Evolutionary conservation across 2,888 invertebrate genomes (phyloP).

Genomic region (Laothoe populi): DNA sequence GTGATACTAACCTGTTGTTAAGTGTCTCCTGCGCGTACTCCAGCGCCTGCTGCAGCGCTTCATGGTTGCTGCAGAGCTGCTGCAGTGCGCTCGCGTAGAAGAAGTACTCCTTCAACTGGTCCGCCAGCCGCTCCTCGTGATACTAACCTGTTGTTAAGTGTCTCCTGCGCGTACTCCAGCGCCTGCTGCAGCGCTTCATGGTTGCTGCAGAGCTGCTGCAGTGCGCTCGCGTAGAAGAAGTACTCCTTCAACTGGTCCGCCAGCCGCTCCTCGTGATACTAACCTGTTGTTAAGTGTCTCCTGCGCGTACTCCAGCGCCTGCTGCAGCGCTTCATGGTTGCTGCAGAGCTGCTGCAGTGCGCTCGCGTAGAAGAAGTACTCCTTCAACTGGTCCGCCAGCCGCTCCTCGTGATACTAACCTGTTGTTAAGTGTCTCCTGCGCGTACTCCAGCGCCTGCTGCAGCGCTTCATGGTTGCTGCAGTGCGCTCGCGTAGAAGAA

Average conservation of each 20-base stretch:
- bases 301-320: slow-evolving; percentile 89
- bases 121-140: too few species aligned
- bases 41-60: too few species aligned
- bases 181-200: slow-evolving; percentile 90
- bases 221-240: too few species aligned
- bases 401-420: slow-evolving; percentile 47
- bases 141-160: slow-evolving; percentile 76
- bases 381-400: too few species aligned
- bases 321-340: slow-evolving; percentile 90
- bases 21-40: too few species aligned
- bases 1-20: too few species aligned
- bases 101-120: too few species aligned
- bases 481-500: slow-evolving; percentile 84
- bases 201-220: slow-evolving; percentile 90
- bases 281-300: slow-evolving; percentile 85
- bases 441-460: slow-evolving; percentile 90
- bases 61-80: too few species aligned
- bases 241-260: slow-evolving; percentile 85
- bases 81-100: too few species aligned
- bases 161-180: slow-evolving; percentile 89
- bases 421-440: slow-evolving; percentile 86
- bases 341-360: slow-evolving; percentile 87
- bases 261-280: slow-evolving; percentile 88
- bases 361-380: too few species aligned
- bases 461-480: slow-evolving; percentile 90